These are phyloP conservation scores for Bathynomus jamesi DNA, from an alignment of 1,140 invertebrate genomes.

Conservation along the genomic window DNA sequence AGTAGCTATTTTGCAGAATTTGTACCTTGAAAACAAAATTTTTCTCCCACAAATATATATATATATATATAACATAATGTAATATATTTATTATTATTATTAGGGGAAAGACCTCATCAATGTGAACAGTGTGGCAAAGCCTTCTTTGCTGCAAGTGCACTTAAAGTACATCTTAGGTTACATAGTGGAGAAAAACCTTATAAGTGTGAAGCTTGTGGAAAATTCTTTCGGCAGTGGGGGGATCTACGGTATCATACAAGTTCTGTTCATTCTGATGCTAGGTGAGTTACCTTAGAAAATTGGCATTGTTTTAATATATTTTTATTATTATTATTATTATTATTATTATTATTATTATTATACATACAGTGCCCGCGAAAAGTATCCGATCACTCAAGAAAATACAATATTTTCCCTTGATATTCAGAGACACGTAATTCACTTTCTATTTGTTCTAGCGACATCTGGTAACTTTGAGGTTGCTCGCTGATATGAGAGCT, in stretches of 20 bases:
- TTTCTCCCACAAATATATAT: too few relatives aligned
- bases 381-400: too few relatives aligned
- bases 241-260: constrained; percentile 57
- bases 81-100: not conserved
- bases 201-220: constrained; percentile 44
- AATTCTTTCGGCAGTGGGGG: constrained; percentile 50
- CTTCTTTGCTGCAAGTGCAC: constrained; percentile 34
- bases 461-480: too few relatives aligned
- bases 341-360: too few relatives aligned
- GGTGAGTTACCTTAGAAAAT: constrained; percentile 8
- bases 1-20: too few relatives aligned
- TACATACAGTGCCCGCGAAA: too few relatives aligned
- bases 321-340: too few relatives aligned
- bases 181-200: constrained; percentile 48
- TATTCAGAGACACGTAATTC: too few relatives aligned
- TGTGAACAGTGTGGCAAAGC: constrained; percentile 38
- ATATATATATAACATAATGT: not conserved
- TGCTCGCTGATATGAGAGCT: too few relatives aligned
- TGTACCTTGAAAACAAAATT: too few relatives aligned
- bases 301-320: not conserved
- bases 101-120: constrained; percentile 37
- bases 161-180: constrained; percentile 40
- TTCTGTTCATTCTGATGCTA: constrained; percentile 71
- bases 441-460: too few relatives aligned
- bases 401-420: too few relatives aligned